phyloP scores from a whole-genome alignment of 1,140 invertebrate species.

The Achroia grisella region DNA sequence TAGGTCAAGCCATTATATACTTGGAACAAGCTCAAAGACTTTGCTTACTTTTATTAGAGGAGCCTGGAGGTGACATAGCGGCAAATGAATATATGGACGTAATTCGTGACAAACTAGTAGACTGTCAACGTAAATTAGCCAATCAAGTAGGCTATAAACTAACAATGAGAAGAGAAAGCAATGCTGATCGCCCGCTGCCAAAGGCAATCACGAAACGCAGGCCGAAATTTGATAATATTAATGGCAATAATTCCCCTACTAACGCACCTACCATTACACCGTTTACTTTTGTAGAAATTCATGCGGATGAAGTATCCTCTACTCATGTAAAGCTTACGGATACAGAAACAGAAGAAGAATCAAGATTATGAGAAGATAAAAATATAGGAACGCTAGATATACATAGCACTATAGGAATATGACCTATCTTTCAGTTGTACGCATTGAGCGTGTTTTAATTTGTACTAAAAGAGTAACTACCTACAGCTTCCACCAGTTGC shows the following conservation, averaged over 20 bases:
- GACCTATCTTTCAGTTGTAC: too few species aligned
- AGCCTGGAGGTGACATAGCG: conserved; percentile 60
- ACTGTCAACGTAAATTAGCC: conserved; percentile 56
- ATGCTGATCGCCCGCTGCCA: conserved; percentile 22
- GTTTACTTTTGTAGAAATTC: conserved; percentile 56
- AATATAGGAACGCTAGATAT: too few species aligned
- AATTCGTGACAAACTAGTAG: conserved; percentile 61
- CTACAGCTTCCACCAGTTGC: too few species aligned
- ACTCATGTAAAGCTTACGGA: too few species aligned
- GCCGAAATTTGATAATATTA: conserved; percentile 45
- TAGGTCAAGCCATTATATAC: conserved; percentile 77
- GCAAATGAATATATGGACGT: conserved; percentile 70
- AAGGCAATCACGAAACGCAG: conserved; percentile 38
- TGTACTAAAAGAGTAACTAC: too few species aligned
- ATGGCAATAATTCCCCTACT: conserved; percentile 42
- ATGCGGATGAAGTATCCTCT: conserved; percentile 21
- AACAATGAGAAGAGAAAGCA: conserved; percentile 35
- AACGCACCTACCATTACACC: conserved; percentile 32
- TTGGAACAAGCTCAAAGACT: conserved; percentile 81
- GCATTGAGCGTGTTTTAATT: too few species aligned
- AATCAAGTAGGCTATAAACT: conserved; percentile 51
- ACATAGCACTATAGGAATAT: too few species aligned
- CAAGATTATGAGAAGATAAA: conserved; percentile 35
- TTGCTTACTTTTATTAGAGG: conserved; percentile 76
- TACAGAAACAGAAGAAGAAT: conserved; percentile 31